phyloP scores from a whole-genome alignment of 1,140 invertebrate genomes.

The Nephila pilipes region DNA sequence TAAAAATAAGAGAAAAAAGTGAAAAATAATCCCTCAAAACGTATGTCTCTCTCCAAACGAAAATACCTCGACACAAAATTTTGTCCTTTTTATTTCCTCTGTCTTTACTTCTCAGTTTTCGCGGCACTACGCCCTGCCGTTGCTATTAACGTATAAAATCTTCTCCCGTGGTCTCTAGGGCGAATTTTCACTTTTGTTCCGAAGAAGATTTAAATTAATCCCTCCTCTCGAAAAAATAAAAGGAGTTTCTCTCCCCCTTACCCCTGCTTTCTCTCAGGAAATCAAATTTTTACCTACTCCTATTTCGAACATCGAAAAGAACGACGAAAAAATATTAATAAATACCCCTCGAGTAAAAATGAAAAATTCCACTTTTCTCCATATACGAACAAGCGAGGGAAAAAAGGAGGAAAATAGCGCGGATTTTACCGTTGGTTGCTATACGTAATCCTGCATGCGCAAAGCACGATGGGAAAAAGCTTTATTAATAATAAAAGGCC shows the following conservation, averaged over 20 bases:
- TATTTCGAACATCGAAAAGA: not conserved
- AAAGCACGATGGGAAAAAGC: conserved; percentile 5
- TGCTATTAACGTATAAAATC: not conserved
- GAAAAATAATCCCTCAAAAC: not conserved
- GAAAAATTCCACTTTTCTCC: not conserved
- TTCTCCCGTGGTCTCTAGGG: not conserved
- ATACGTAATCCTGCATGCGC: not conserved
- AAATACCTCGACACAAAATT: not conserved
- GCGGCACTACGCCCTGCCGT: not conserved
- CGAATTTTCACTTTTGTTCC: conserved; percentile 1
- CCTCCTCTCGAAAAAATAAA: not conserved
- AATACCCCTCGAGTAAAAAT: conserved; percentile 23
- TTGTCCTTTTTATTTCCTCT: not conserved
- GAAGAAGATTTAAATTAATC: conserved; percentile 22
- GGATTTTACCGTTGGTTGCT: not conserved
- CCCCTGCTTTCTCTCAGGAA: not conserved
- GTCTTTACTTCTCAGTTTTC: not conserved
- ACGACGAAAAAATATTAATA: conserved; percentile 15
- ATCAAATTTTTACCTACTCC: conserved; percentile 3
- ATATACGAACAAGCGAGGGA: not conserved
- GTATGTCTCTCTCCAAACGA: not conserved
- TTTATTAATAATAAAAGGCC: conserved; percentile 32
- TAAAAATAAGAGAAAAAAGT: not conserved
- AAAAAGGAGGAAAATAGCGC: not conserved
- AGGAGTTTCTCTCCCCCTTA: not conserved